Base-by-base conservation (phyloP, 2,113 vertebrate species). In the Neoarius graeffei region DNA sequence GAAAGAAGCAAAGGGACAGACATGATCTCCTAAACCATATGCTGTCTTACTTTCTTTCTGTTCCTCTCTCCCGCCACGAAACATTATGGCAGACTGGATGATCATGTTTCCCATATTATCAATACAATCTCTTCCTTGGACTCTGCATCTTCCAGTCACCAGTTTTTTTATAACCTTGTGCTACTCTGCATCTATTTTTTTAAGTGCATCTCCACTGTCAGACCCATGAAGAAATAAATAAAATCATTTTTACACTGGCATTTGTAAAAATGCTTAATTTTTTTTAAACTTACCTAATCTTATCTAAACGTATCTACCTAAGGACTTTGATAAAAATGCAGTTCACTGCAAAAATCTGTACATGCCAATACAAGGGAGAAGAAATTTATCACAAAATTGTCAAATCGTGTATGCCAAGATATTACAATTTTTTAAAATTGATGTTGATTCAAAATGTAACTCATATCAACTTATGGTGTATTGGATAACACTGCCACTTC, bases 71-170 rank as follows among this genome's bases (percentile, higher is more conserved):
- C 85, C 88, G 85, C 57, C 81, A 56, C 89, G 77, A 91, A 91
- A 94, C 90, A 87, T 91, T 92, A 88, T 87, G 62, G 88, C 91
- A 94, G 93, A 93, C 93, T 89, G 81, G 87, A 91, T 88, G 94
- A 95, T 95, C 94, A 88, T 88, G 90, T 95, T 95, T 93, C 94
- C 92, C 83, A 91, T 91, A 89, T 89, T 93, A 93, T 95, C 94
- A 93, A 95, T 95, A 95, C 91, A 83, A 90, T 92, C 90, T 87
- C 85, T 92, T 88, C 84, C 91, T 88, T 88, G 85, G 90, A 84
- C 90, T 87, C 81, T 86, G 90, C 89, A 71, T 30, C 67, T 88
- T 87, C 89, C 89, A 92, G 92, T 93, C 85, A 80, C 89, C 59
- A 57, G 30, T 89, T 86, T 86, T 91, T 17, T 77, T 77, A 89